phyloP scores from a whole-genome alignment of 2,797 vertebrate species.

The Lates japonicus region DNA sequence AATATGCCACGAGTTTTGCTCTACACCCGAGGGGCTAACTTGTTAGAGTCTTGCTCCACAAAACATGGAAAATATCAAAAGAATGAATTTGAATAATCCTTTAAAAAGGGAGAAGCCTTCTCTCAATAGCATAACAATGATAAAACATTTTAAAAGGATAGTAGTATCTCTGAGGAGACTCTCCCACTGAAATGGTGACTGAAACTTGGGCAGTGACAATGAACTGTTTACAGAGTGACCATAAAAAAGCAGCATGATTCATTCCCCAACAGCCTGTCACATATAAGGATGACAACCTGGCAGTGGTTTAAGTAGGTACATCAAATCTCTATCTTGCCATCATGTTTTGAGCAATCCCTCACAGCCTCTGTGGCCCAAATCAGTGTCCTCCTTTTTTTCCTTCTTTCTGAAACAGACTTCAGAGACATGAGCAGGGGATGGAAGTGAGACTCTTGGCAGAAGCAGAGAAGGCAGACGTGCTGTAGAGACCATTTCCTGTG shows the following conservation, averaged over 20 bases:
- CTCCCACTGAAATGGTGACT: constrained; percentile 24
- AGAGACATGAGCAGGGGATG: constrained; percentile 45
- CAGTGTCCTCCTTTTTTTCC: constrained; percentile 43
- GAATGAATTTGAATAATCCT: constrained; percentile 74
- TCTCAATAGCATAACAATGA: constrained; percentile 51
- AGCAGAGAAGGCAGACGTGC: constrained; percentile 57
- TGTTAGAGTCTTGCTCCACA: constrained; percentile 58
- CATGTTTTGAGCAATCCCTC: constrained; percentile 58
- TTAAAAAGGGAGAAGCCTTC: constrained; percentile 29
- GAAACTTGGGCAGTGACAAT: constrained; percentile 55
- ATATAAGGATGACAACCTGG: constrained; percentile 54
- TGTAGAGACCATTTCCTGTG: constrained; percentile 69
- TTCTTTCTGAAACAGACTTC: constrained; percentile 61
- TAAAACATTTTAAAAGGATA: constrained; percentile 43
- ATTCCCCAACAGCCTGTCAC: constrained; percentile 53
- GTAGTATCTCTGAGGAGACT: constrained; percentile 34
- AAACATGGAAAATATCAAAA: constrained; percentile 71
- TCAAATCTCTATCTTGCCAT: constrained; percentile 54
- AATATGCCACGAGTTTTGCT: constrained; percentile 49
- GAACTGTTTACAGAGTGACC: constrained; percentile 45
- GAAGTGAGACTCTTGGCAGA: constrained; percentile 66
- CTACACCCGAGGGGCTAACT: constrained; percentile 48
- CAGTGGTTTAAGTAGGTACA: constrained; percentile 44
- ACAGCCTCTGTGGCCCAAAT: constrained; percentile 61
- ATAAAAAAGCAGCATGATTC: constrained; percentile 44